A percentile compares a stretch with the other conserved stretches of the same genome.
Conservation (phyloP, 2,797 vertebrate species). For the Melanotaenia pygmaea region DNA sequence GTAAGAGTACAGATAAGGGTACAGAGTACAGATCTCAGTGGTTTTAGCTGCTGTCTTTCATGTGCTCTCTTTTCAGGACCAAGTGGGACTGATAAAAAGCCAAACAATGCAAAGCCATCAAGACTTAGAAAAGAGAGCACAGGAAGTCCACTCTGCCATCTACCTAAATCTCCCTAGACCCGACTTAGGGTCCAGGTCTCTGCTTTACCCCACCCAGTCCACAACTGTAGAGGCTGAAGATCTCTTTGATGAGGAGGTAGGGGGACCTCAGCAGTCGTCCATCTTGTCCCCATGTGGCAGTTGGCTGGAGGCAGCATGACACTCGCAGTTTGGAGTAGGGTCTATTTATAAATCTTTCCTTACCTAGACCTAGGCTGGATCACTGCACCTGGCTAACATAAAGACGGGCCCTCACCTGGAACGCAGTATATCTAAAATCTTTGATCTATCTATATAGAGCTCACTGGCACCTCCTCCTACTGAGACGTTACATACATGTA, state of each 20-base stretch:
- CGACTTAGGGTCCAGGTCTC: constrained; percentile 35
- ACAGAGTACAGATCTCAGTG: constrained; percentile 12
- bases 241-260: constrained; percentile 35
- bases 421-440: constrained; percentile 20
- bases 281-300: constrained; percentile 39
- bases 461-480: constrained; percentile 14
- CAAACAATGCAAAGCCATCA: not conserved
- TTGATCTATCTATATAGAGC: constrained; percentile 21
- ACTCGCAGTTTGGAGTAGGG: constrained; percentile 28
- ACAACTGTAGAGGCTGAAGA: constrained; percentile 41
- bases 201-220: constrained; percentile 41
- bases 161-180: constrained; percentile 44
- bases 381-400: constrained; percentile 46
- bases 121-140: constrained; percentile 49
- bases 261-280: constrained; percentile 29
- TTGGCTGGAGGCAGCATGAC: constrained; percentile 27
- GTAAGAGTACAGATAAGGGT: constrained; percentile 24
- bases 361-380: constrained; percentile 35
- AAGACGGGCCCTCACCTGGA: constrained; percentile 50
- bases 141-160: constrained; percentile 36
- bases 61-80: constrained; percentile 50
- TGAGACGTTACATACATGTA: not conserved
- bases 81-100: not conserved
- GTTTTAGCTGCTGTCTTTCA: constrained; percentile 44
- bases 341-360: constrained; percentile 32